Conservation (phyloP, 2,797 vertebrate genomes). For the Tinamus major region DNA sequence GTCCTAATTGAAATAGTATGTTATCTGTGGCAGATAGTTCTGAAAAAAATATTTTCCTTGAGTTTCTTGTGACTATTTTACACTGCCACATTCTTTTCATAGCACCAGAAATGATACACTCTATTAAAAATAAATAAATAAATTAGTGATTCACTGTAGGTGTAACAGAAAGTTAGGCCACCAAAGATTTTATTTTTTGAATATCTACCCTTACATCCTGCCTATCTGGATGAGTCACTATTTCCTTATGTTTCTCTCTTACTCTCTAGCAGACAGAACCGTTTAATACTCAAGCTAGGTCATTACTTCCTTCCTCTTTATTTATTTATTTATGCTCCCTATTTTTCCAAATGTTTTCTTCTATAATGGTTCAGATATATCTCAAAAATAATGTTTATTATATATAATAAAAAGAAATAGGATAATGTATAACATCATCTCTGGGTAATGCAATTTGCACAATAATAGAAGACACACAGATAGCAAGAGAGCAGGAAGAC, state of each 20-base stretch:
- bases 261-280: background rate
- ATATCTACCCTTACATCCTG: background rate
- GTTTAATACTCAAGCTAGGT: background rate
- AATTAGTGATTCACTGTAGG: conserved; percentile 12
- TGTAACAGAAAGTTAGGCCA: background rate
- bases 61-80: background rate
- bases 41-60: background rate
- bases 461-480: background rate
- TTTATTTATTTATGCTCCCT: background rate
- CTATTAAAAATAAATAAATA: conserved; percentile 33
- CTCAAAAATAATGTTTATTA: conserved; percentile 51
- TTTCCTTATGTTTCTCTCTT: background rate
- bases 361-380: background rate
- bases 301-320: background rate
- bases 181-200: background rate
- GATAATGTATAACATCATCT: background rate
- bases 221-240: conserved; percentile 5
- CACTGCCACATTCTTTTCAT: background rate
- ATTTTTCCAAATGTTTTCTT: background rate
- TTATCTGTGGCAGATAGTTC: background rate
- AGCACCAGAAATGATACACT: background rate
- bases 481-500: background rate
- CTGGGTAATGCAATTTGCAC: conserved; percentile 57
- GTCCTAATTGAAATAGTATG: background rate
- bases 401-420: conserved; percentile 48